Conservation (phyloP, 2,797 vertebrate species). For the Centroberyx gerrardi region DNA sequence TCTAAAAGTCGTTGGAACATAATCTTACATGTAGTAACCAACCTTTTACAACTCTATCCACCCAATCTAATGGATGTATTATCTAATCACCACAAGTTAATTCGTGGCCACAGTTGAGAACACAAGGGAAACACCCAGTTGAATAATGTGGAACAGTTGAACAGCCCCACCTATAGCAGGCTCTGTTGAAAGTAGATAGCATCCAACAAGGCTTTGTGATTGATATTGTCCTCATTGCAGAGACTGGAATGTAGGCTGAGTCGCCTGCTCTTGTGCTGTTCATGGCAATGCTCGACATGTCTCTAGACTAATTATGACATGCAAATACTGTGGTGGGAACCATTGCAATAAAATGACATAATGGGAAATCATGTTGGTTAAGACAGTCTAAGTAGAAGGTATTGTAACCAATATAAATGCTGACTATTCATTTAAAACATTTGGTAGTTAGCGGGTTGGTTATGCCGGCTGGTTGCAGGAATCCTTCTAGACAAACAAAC, state of each 20-base stretch:
- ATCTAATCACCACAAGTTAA: slow-evolving; percentile 41
- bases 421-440: not conserved
- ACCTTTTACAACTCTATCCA: slow-evolving; percentile 2
- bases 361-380: not conserved
- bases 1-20: not conserved
- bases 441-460: not conserved
- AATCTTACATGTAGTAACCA: not conserved
- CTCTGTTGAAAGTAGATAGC: slow-evolving; percentile 25
- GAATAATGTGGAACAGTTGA: slow-evolving; percentile 42
- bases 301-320: slow-evolving; percentile 23
- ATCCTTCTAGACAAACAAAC: not conserved
- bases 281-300: not conserved
- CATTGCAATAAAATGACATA: not conserved
- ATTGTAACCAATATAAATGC: not conserved
- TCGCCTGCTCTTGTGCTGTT: not conserved
- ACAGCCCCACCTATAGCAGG: slow-evolving; percentile 32
- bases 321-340: slow-evolving; percentile 9
- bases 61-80: slow-evolving; percentile 38
- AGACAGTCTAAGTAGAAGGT: not conserved
- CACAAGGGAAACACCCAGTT: slow-evolving; percentile 39
- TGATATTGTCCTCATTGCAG: not conserved
- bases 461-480: not conserved
- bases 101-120: slow-evolving; percentile 40
- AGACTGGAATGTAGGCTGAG: slow-evolving; percentile 18
- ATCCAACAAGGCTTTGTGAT: slow-evolving; percentile 9